A percentile compares a stretch with the other conserved stretches of the same genome.
phyloP scores from a whole-genome alignment of 2,888 invertebrate genomes.

The Ischnus inquisitorius region DNA sequence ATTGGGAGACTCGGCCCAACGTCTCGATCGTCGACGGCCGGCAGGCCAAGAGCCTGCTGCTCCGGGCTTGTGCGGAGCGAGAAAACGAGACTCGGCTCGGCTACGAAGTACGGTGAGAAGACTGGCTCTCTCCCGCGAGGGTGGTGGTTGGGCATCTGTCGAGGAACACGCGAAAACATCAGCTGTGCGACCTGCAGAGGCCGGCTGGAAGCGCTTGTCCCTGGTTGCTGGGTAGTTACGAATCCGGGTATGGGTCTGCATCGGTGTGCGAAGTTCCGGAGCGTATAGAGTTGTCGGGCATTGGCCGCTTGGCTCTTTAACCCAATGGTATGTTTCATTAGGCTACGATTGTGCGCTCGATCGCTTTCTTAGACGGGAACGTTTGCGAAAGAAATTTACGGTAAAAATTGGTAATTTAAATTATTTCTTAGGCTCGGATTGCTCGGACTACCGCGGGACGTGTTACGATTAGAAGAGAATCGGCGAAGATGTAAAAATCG shows the following conservation, averaged over 20 bases:
- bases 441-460: too few species aligned
- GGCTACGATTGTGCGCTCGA: too few species aligned
- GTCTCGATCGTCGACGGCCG: conserved; percentile 5
- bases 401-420: not conserved
- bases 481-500: not conserved
- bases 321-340: too few species aligned
- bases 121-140: conserved; percentile 45
- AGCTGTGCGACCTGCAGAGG: conserved; percentile 78
- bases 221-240: conserved; percentile 41
- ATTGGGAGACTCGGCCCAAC: conserved; percentile 19
- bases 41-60: conserved; percentile 26
- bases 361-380: too few species aligned
- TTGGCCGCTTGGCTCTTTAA: too few species aligned
- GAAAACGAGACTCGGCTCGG: conserved; percentile 13
- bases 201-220: conserved; percentile 58
- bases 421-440: too few species aligned
- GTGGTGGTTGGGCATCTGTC: conserved; percentile 78
- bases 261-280: not conserved
- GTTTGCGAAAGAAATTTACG: too few species aligned
- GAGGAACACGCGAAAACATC: conserved; percentile 80
- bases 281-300: not conserved
- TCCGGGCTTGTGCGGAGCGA: conserved; percentile 3
- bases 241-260: not conserved
- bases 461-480: too few species aligned
- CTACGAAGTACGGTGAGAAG: conserved; percentile 10